Conservation (phyloP, 2,113 vertebrate genomes). For the Dipodomys stephensi region DNA sequence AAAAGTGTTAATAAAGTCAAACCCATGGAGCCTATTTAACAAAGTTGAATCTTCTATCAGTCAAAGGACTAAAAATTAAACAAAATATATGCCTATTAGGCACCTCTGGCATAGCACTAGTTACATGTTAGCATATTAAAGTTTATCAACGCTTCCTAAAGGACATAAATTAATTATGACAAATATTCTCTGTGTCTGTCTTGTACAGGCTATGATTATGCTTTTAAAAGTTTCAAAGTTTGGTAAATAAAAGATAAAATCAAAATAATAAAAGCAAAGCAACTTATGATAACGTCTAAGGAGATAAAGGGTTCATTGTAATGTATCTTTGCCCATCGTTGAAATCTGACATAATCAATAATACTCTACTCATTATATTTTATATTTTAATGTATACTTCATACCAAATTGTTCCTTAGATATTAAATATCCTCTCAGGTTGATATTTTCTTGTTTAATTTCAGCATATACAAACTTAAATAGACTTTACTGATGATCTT, state of each 20-base stretch:
- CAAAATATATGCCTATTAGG: neutral
- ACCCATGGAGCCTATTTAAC: neutral
- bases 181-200: neutral
- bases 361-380: neutral
- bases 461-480: neutral
- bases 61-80: neutral
- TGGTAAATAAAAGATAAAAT: neutral
- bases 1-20: neutral
- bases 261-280: neutral
- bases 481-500: neutral
- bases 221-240: neutral
- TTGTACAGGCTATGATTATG: neutral
- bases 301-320: neutral
- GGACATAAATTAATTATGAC: neutral
- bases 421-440: neutral
- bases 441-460: neutral
- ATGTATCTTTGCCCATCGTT: neutral
- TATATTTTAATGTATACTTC: neutral
- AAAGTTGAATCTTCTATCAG: neutral
- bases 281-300: neutral
- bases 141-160: neutral
- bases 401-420: neutral
- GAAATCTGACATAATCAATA: neutral
- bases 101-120: neutral
- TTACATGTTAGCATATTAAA: neutral